Evolutionary conservation across 1,140 invertebrate genomes (phyloP).

Genomic region (Sipha flava): DNA sequence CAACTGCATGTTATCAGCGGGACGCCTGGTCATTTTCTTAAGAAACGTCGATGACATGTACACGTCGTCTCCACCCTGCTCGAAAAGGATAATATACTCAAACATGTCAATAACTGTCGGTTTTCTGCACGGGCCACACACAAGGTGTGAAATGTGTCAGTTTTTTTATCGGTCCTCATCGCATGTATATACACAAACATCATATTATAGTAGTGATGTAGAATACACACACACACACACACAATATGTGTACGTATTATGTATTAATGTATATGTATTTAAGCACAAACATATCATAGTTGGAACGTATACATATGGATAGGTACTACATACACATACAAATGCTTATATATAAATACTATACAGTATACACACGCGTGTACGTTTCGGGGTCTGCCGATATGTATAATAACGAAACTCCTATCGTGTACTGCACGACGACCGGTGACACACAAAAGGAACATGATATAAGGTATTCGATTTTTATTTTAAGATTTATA

Average conservation of each 20-base stretch:
- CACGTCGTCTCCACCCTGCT: not conserved
- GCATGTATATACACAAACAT: no score
- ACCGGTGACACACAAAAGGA: slow-evolving; percentile 15
- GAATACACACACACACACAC: no score
- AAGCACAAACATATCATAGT: no score
- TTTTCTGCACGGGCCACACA: slow-evolving; percentile 6
- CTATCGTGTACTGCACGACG: not conserved
- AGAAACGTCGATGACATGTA: not conserved
- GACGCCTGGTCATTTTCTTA: not conserved
- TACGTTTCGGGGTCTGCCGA: not conserved
- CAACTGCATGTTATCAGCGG: not conserved
- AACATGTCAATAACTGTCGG: not conserved
- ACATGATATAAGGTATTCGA: slow-evolving; percentile 1
- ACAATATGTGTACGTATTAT: no score
- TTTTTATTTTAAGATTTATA: slow-evolving; percentile 12
- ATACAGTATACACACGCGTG: not conserved
- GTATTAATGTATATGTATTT: no score
- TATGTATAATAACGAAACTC: no score
- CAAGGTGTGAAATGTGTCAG: not conserved
- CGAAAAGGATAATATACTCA: not conserved
- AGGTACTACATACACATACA: no score
- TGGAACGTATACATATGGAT: no score
- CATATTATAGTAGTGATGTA: no score
- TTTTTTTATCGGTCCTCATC: not conserved
- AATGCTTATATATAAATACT: not conserved